phyloP scores from a whole-genome alignment of 2,888 invertebrate genomes.

The Megastigmus dorsalis region DNA sequence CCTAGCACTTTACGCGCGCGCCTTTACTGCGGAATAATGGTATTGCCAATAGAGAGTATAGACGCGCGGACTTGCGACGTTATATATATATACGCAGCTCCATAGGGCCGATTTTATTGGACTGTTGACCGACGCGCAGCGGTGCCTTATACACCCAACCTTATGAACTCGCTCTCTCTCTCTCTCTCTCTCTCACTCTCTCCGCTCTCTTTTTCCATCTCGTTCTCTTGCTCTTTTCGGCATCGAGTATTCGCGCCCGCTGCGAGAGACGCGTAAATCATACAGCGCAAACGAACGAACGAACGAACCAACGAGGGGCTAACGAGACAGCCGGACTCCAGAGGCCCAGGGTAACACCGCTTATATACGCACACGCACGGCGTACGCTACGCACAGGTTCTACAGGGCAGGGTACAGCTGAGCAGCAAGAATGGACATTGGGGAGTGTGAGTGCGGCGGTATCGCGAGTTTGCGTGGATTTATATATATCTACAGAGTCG shows the following conservation, averaged over 20 bases:
- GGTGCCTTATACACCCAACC: too few relatives aligned
- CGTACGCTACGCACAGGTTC: too few relatives aligned
- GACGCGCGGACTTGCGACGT: slow-evolving; percentile 28
- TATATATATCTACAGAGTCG: not conserved
- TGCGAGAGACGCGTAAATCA: slow-evolving; percentile 29
- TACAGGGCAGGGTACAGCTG: too few relatives aligned
- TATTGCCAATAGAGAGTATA: slow-evolving; percentile 59
- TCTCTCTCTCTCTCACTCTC: not conserved
- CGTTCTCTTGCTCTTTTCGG: not conserved
- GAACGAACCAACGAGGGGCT: not conserved
- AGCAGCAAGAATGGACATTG: too few relatives aligned
- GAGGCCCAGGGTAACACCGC: not conserved
- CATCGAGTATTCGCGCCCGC: slow-evolving; percentile 10
- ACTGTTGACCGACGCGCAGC: slow-evolving; percentile 13
- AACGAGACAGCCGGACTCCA: slow-evolving; percentile 32
- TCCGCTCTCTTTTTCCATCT: not conserved
- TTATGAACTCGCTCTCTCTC: slow-evolving; percentile 8
- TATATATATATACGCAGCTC: not conserved
- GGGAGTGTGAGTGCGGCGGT: too few relatives aligned
- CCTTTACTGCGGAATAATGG: slow-evolving; percentile 61
- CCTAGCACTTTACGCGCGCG: slow-evolving; percentile 57
- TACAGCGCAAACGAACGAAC: not conserved
- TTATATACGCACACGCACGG: not conserved
- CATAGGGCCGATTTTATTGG: slow-evolving; percentile 34
- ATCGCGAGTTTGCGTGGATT: too few relatives aligned